Conservation (phyloP, 2,888 invertebrate species). For the Oxycera nigricornis region DNA sequence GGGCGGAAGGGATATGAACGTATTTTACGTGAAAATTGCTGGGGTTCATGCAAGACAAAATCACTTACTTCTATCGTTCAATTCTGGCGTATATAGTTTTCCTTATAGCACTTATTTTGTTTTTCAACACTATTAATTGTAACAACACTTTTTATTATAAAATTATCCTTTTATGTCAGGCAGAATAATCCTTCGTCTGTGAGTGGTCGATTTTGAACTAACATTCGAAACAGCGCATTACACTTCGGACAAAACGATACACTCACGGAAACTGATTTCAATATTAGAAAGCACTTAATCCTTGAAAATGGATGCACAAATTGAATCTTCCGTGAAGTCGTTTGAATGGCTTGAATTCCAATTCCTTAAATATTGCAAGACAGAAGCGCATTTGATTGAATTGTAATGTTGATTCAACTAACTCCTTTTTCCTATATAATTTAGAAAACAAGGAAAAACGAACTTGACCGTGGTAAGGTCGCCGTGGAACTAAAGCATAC, state of each 20-base stretch:
- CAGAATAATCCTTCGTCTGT: constrained; percentile 31
- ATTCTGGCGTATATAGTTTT: background rate
- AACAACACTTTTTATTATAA: constrained; percentile 4
- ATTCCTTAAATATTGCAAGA: background rate
- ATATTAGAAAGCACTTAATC: constrained; percentile 6
- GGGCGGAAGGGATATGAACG: background rate
- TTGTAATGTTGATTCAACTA: background rate
- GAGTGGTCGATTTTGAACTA: background rate
- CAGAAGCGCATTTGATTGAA: background rate
- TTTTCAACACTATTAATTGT: background rate
- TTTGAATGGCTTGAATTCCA: background rate
- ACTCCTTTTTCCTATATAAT: constrained; percentile 14
- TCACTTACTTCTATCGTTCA: background rate
- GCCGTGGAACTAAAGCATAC: constrained; percentile 62
- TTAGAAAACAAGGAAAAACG: constrained; percentile 50
- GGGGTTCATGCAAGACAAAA: background rate
- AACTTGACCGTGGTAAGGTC: constrained; percentile 62
- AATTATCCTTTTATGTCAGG: constrained; percentile 28
- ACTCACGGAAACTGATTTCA: background rate
- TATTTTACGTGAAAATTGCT: background rate
- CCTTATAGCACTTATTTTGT: background rate
- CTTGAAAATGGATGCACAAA: background rate
- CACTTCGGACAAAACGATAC: constrained; percentile 2
- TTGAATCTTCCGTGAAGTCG: background rate
- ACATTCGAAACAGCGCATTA: background rate